phyloP scores from a whole-genome alignment of 2,888 invertebrate species.

The Keiferia lycopersicella region DNA sequence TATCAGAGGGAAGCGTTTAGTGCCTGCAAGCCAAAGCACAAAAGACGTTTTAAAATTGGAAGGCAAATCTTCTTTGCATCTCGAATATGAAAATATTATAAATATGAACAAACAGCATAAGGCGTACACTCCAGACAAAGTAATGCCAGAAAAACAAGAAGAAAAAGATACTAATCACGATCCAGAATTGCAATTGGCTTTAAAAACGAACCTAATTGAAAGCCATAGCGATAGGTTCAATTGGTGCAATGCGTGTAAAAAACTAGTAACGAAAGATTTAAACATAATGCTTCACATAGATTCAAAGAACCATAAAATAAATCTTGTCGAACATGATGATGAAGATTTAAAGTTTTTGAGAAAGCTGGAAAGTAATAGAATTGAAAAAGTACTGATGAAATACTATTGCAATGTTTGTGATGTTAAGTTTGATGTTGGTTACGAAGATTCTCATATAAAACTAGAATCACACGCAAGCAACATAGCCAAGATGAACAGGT shows the following conservation, averaged over 20 bases:
- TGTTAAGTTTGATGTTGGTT: not conserved
- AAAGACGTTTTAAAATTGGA: not conserved
- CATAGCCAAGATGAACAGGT: not conserved
- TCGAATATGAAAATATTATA: not conserved
- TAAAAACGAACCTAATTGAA: not conserved
- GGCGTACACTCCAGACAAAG: not conserved
- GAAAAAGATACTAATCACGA: not conserved
- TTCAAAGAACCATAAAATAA: not conserved
- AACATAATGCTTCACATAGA: slow-evolving; percentile 3
- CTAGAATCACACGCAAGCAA: not conserved
- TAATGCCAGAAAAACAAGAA: not conserved
- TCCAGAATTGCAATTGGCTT: not conserved
- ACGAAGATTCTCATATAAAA: not conserved
- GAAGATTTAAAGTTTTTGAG: not conserved
- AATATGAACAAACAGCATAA: not conserved
- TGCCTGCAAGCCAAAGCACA: not conserved
- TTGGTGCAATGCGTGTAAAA: slow-evolving; percentile 3
- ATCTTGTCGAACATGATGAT: not conserved
- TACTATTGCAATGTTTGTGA: slow-evolving; percentile 3
- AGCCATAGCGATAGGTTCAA: not conserved
- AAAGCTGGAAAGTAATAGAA: not conserved
- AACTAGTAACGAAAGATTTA: not conserved
- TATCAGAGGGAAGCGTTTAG: not conserved
- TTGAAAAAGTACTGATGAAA: not conserved
- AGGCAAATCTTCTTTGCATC: not conserved